A percentile compares a stretch with the other conserved stretches of the same genome.
These are phyloP conservation scores for Pterophyllum scalare DNA, from an alignment of 2,113 vertebrate species.

Conservation along the genomic window DNA sequence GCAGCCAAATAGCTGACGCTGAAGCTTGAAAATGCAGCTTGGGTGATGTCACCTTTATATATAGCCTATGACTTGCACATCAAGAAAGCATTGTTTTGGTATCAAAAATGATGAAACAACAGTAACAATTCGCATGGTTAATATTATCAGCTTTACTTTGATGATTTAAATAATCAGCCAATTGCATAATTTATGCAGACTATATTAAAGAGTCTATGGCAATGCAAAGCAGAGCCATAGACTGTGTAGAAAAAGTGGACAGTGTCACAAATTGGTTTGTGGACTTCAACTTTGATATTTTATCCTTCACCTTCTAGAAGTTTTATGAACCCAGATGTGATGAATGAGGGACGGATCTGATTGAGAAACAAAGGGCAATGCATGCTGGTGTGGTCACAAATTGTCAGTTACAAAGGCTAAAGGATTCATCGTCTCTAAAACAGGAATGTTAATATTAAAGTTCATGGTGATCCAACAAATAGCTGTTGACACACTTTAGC, in stretches of 20 bases:
- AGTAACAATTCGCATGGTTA: not conserved
- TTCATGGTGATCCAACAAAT: slow-evolving; percentile 1
- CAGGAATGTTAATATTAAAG: not conserved
- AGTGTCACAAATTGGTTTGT: not conserved
- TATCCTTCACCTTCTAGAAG: not conserved
- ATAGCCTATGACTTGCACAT: not conserved
- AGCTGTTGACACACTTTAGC: not conserved
- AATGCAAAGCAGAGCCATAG: not conserved
- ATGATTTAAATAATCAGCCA: not conserved
- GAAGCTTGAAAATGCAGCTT: no score
- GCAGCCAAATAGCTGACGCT: no score
- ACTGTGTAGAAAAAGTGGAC: not conserved
- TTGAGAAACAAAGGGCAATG: not conserved
- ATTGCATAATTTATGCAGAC: not conserved
- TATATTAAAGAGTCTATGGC: not conserved
- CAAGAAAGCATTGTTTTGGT: no score
- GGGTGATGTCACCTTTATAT: not conserved
- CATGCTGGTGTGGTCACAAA: not conserved
- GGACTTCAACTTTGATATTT: not conserved
- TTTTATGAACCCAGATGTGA: not conserved
- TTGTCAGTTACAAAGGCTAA: not conserved
- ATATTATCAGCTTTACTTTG: not conserved
- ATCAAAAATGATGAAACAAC: no score
- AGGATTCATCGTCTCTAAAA: not conserved
- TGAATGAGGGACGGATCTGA: not conserved